Percentiles rank a stretch among this genome's conserved stretches.
phyloP scores from a whole-genome alignment of 2,113 vertebrate genomes.

The Pandion haliaetus region DNA sequence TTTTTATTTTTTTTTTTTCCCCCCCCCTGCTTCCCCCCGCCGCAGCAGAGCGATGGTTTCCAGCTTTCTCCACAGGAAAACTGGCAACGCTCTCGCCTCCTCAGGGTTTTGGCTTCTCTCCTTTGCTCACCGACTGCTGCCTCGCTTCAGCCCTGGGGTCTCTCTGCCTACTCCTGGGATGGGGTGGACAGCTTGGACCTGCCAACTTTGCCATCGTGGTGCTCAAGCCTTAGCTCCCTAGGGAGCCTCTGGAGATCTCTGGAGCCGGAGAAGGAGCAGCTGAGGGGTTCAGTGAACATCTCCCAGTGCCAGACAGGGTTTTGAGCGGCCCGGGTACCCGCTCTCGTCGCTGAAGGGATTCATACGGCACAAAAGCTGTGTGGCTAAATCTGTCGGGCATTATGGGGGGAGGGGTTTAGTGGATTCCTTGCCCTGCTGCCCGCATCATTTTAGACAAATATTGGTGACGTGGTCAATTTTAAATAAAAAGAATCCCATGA shows the following conservation, averaged over 20 bases:
- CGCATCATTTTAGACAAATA: neutral
- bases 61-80: neutral
- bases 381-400: neutral
- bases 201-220: too few relatives aligned
- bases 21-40: too few relatives aligned
- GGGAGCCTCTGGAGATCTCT: neutral
- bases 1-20: neutral
- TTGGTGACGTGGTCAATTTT: too few relatives aligned
- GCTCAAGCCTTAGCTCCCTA: neutral
- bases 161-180: neutral
- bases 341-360: neutral
- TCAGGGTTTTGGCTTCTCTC: neutral
- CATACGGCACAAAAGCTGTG: rapidly evolving
- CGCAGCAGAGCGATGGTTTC: neutral
- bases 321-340: neutral
- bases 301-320: neutral
- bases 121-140: neutral
- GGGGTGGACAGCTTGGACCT: too few relatives aligned
- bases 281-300: neutral
- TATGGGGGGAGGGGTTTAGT: neutral
- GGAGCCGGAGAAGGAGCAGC: neutral
- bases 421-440: too few relatives aligned
- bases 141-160: neutral
- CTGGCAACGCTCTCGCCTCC: neutral
- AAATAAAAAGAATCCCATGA: neutral